Evolutionary conservation across 37 sponge, comb jelly and placozoan genomes (phyloP), one percentile per base, ranked within the genome.

Genomic region (Axinella damicornis): DNA sequence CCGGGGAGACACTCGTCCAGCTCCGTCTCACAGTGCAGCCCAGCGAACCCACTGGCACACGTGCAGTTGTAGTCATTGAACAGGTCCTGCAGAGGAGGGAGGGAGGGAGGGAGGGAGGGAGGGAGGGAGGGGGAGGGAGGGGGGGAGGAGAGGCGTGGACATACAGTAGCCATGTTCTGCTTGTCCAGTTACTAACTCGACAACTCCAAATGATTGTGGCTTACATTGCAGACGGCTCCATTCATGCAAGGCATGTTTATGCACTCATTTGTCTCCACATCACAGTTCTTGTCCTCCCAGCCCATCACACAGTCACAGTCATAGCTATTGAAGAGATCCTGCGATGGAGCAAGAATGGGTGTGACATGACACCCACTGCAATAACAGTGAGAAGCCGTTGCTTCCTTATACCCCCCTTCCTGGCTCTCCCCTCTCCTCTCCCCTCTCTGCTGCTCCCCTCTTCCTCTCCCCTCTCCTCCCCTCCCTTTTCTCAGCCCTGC

Each of bases 221-320:
- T 19, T 67, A 67, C 68, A 2, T 15, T 54, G 57, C 76, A 75
- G 57, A 32, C 32, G 27, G 59, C 76, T 27, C 57, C 57, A 56
- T 75, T 53, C 22, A 30, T 14, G 33, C 76, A 75, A 21, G 76
- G 58, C 9, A 30, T 54, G 33, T 22, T n/a, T 30, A 33, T 31
- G 32, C 76, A 75, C 15, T 75, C 76, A 24, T 75, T 56, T 56
- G 54, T 56, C 35, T 75, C 57, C 15, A 57, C 33, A 20, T 54
- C 56, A 56, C 76, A 75, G 58, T 75, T 57, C 14, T 75, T 57
- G 14, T 57, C 76, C 30, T 27, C 33, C 15, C 24, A 75, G 4
- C 76, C 76, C 22, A 19, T 31, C 25, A 75, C 58, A 56, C 76
- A 75, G 11, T 5, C 18, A 27, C 76, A 75, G 18, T 46, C 46